phyloP scores from a whole-genome alignment of 92 coral and sea anemone species.

The Palythoa grandiflora region DNA sequence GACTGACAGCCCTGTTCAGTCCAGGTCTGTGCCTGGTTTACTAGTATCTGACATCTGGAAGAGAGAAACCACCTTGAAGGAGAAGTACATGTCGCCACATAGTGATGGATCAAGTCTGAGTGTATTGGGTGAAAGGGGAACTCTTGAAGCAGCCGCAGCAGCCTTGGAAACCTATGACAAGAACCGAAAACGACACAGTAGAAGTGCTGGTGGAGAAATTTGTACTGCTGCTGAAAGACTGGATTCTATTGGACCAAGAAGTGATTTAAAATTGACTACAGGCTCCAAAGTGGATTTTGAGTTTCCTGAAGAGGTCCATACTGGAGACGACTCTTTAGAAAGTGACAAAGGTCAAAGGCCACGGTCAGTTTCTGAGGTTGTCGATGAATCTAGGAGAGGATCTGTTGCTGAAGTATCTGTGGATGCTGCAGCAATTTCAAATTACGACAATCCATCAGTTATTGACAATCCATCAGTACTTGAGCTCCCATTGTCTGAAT shows the following conservation, averaged over 20 bases:
- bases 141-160: conserved; percentile 81
- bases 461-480: conserved; percentile 72
- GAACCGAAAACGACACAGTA: conserved; percentile 53
- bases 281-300: conserved; percentile 58
- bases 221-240: conserved; percentile 39
- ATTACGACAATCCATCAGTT: conserved; percentile 65
- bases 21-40: conserved; percentile 88
- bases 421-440: conserved; percentile 39
- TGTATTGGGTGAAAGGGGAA: conserved; percentile 67
- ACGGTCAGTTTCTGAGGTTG: conserved; percentile 86
- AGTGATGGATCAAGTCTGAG: conserved; percentile 90
- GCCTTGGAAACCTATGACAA: conserved; percentile 79
- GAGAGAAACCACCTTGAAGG: conserved; percentile 46
- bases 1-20: conserved; percentile 83
- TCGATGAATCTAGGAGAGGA: conserved; percentile 51
- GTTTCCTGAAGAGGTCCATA: conserved; percentile 55
- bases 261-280: conserved; percentile 48
- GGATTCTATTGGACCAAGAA: conserved; percentile 52
- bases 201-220: conserved; percentile 57
- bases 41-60: conserved; percentile 85
- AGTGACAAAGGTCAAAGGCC: conserved; percentile 68
- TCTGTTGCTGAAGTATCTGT: conserved; percentile 38
- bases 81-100: conserved; percentile 72
- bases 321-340: conserved; percentile 67
- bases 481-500: conserved; percentile 77